Percentiles rank a stretch among this genome's conserved stretches.
These are phyloP conservation scores for Gadus chalcogrammus DNA, from an alignment of 2,113 vertebrate species.

Conservation along the genomic window DNA sequence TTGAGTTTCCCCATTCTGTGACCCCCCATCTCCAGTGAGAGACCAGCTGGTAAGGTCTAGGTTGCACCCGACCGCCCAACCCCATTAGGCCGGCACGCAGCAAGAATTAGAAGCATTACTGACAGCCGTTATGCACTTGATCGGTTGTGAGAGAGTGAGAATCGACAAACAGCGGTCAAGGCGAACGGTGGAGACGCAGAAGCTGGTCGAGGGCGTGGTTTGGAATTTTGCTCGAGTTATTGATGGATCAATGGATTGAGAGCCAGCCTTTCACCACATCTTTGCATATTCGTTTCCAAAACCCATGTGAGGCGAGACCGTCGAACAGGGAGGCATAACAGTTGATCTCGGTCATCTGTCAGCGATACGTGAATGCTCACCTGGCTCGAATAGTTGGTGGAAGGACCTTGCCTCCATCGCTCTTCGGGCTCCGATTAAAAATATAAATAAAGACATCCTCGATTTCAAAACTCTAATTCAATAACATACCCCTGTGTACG, in stretches of 20 bases:
- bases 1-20: conserved; percentile 32
- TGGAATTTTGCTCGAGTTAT: not conserved
- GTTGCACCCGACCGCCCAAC: not conserved
- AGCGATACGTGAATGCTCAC: conserved; percentile 6
- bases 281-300: no score
- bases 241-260: not conserved
- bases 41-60: conserved; percentile 23
- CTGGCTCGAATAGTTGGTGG: conserved; percentile 19
- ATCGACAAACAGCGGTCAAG: no score
- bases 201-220: no score
- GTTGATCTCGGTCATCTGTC: conserved; percentile 22
- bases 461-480: conserved; percentile 12
- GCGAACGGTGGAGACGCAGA: no score
- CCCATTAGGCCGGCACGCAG: conserved; percentile 4
- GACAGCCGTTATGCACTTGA: conserved; percentile 53
- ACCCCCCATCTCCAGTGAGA: conserved; percentile 6
- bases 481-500: conserved; percentile 21
- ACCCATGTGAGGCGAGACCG: no score
- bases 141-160: conserved; percentile 3
- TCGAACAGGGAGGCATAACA: not conserved
- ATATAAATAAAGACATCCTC: not conserved
- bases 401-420: conserved; percentile 1
- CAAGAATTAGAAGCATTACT: conserved; percentile 56
- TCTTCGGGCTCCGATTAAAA: not conserved
- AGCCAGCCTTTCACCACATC: not conserved